These are phyloP conservation scores for Marcusenius ussheri DNA, from an alignment of 2,113 vertebrate genomes.

Conservation along the genomic window DNA sequence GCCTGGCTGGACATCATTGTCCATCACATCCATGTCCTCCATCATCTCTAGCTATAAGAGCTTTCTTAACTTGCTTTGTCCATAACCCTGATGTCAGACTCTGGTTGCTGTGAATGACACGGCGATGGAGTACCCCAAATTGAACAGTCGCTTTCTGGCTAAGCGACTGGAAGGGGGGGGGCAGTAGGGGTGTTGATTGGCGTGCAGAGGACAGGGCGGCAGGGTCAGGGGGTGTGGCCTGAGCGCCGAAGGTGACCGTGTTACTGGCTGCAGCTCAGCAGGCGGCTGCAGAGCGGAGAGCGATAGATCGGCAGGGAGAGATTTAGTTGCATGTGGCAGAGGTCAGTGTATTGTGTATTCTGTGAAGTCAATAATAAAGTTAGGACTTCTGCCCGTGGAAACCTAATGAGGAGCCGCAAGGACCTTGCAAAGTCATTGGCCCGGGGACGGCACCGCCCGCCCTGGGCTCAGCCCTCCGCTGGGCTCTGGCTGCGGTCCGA, in stretches of 20 bases:
- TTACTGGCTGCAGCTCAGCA: conserved; percentile 67
- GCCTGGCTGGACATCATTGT: background rate
- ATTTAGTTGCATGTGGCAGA: conserved; percentile 96
- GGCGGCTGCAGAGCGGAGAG: conserved; percentile 75
- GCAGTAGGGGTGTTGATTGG: background rate
- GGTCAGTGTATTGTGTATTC: conserved; percentile 99
- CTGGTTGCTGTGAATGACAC: background rate
- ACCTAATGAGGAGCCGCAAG: conserved; percentile 95
- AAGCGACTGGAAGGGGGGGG: background rate
- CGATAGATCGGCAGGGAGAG: conserved; percentile 89
- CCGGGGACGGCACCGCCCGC: conserved; percentile 70
- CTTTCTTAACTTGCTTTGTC: background rate
- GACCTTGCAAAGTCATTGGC: conserved; percentile 97
- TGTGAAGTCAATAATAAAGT: conserved; percentile 99
- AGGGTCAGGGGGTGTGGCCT: conserved; percentile 1
- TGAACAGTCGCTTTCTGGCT: background rate
- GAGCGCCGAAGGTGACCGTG: conserved; percentile 63
- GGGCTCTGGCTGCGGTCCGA: conserved; percentile 56
- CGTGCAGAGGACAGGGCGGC: background rate
- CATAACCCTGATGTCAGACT: background rate
- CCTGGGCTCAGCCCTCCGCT: conserved; percentile 53
- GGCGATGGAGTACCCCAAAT: background rate
- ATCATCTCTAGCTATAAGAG: background rate
- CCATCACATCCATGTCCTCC: background rate
- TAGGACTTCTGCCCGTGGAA: conserved; percentile 90